Base-by-base conservation (phyloP, 2,113 vertebrate species). In the Epinephelus moara region DNA sequence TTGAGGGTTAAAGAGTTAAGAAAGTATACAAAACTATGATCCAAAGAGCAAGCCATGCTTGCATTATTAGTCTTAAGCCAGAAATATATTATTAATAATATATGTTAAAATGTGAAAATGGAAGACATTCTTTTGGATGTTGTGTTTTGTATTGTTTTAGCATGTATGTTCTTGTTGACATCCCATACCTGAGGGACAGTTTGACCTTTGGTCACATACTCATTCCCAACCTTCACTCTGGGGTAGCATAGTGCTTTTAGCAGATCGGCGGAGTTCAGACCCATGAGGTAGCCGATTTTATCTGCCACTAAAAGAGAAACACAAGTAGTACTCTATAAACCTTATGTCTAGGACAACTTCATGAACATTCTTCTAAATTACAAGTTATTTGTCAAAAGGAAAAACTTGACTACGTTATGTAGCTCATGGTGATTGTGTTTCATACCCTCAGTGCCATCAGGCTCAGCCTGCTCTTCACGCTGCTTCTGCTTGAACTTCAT, bases 401-500 rank as follows among this genome's bases (percentile, higher is more conserved):
- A 25, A 69, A 49, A 55, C 40, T 19, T 12, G 5, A 55, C 8
- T 11, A 14, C 6, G 4, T 15, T 1, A 15, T 4, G 25, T 61
- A 71, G 15, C 21, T 27, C 18, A n/a, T n/a, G 7, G 8, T 25
- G 21, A 70, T 9, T 60, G 3, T 21, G 14, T 61, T 18, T 50
- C 56, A 25, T 95, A 97, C 97, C 97, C 94, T 98, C 97, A 81
- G 88, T 98, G 95, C 96, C 96, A 82, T 98, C 97, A 81, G 97
- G 94, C 88, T 98, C 96, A 67, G 96, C 96, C 89, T 97, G 96
- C 88, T 97, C 97, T 85, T 98, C 97, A 86, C 98, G 93, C 84
- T 95, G 96, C 90, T 97, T 97, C 84, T 97, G 96, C 89, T 98
- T 98, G 83, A 99, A 98, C 94, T 97, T 98, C 97, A 97, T 97